phyloP scores from a whole-genome alignment of 2,888 invertebrate genomes.

The Norana najaformis region DNA sequence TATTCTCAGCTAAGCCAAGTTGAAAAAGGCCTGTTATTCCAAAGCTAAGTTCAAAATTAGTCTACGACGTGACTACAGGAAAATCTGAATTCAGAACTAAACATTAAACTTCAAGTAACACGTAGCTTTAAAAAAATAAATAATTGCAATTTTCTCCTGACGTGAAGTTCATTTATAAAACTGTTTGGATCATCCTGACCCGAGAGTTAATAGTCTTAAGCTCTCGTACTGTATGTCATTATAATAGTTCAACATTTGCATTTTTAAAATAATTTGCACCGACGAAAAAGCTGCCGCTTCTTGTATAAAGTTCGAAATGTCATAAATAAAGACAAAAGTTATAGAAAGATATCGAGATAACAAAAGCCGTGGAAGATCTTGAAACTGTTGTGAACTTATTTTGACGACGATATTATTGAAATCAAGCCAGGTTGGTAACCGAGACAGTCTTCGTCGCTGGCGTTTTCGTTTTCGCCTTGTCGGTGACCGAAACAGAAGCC shows the following conservation, averaged over 20 bases:
- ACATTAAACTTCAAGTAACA: not conserved
- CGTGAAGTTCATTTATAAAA: not conserved
- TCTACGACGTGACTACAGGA: not conserved
- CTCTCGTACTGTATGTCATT: not conserved
- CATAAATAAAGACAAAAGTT: not conserved
- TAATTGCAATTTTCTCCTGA: not conserved
- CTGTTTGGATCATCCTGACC: not conserved
- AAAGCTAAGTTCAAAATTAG: not conserved
- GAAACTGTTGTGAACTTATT: conserved; percentile 5
- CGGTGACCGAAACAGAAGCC: not conserved
- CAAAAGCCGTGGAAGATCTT: not conserved
- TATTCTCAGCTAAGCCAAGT: not conserved
- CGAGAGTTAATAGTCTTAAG: not conserved
- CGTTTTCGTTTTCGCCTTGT: not conserved
- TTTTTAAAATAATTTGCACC: not conserved
- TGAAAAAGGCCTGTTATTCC: conserved; percentile 9
- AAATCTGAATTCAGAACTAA: not conserved
- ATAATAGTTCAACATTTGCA: not conserved
- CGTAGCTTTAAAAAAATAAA: not conserved
- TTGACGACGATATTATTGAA: not conserved
- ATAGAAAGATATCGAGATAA: not conserved
- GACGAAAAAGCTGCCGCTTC: not conserved
- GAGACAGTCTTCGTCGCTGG: not conserved
- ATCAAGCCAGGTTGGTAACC: not conserved
- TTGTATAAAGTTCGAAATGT: not conserved